Conservation (phyloP, 1,140 invertebrate species). For the Drosophila ficusphila region DNA sequence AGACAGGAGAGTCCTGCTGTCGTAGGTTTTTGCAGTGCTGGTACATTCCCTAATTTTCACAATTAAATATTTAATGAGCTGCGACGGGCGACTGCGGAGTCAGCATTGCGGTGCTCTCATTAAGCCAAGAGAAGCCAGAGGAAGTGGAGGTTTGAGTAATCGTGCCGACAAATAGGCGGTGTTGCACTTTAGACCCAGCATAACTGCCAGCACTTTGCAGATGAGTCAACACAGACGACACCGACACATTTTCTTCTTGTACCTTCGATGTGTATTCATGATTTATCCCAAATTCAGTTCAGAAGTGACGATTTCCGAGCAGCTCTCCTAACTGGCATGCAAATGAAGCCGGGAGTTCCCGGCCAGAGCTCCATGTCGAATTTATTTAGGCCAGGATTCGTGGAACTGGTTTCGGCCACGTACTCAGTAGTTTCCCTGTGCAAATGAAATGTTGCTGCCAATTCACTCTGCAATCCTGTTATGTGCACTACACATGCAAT, state of each 20-base stretch:
- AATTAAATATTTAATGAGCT: constrained; percentile 79
- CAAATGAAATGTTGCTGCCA: constrained; percentile 27
- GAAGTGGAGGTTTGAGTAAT: constrained; percentile 55
- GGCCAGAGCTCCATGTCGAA: constrained; percentile 3
- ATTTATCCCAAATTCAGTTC: constrained; percentile 9
- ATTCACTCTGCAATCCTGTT: constrained; percentile 31
- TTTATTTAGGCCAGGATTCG: background rate
- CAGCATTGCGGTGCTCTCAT: constrained; percentile 51
- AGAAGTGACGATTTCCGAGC: background rate
- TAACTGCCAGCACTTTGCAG: constrained; percentile 10
- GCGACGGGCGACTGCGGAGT: constrained; percentile 27
- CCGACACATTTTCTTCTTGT: background rate
- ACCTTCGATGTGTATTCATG: constrained; percentile 8
- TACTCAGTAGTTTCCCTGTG: constrained; percentile 22
- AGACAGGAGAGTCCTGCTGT: constrained; percentile 1
- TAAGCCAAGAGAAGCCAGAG: constrained; percentile 1
- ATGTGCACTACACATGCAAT: constrained; percentile 59
- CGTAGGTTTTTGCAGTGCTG: constrained; percentile 48
- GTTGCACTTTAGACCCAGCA: background rate
- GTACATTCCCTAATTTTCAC: constrained; percentile 76
- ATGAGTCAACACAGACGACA: constrained; percentile 13
- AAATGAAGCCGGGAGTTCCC: constrained; percentile 13
- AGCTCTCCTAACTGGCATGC: constrained; percentile 3
- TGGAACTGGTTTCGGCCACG: constrained; percentile 9
- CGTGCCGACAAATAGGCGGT: constrained; percentile 11